A percentile compares a stretch with the other conserved stretches of the same genome.
Conservation (phyloP, 2,113 vertebrate genomes). For the Crotalus viridis region DNA sequence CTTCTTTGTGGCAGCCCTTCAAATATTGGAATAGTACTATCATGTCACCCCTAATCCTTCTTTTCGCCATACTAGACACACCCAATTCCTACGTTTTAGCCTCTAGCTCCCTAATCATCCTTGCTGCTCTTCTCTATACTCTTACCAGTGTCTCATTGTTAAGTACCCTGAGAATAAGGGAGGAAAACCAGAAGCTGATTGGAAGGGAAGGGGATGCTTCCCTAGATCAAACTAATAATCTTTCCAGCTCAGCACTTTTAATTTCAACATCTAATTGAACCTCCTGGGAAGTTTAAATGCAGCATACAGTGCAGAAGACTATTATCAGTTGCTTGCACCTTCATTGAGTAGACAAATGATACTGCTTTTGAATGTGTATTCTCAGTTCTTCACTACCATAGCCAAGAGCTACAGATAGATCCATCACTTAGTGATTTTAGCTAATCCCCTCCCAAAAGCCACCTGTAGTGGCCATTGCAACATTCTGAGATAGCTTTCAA, state of each 20-base stretch:
- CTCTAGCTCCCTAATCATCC: not conserved
- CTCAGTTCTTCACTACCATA: not conserved
- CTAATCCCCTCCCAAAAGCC: not conserved
- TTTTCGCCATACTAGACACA: not conserved
- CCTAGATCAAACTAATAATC: not conserved
- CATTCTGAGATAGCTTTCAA: not conserved
- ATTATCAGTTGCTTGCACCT: not conserved
- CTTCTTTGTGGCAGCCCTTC: not conserved
- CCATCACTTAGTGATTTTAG: not conserved
- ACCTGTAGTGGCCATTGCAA: not conserved
- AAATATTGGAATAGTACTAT: not conserved
- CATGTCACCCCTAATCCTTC: not conserved
- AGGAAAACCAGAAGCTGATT: not conserved
- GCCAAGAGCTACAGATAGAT: conserved; percentile 5
- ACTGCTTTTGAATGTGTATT: not conserved
- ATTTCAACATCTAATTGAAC: not conserved
- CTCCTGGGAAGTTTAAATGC: not conserved
- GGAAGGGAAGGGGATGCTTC: not conserved
- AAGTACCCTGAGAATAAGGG: not conserved
- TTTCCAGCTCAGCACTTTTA: not conserved
- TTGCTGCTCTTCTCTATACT: not conserved
- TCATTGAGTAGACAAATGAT: not conserved
- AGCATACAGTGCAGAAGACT: not conserved
- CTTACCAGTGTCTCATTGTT: not conserved
- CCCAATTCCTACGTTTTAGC: not conserved